A percentile compares a stretch with the other conserved stretches of the same genome.
Evolutionary conservation across 2,888 invertebrate genomes (phyloP).

Genomic region (Corbicula japonica): DNA sequence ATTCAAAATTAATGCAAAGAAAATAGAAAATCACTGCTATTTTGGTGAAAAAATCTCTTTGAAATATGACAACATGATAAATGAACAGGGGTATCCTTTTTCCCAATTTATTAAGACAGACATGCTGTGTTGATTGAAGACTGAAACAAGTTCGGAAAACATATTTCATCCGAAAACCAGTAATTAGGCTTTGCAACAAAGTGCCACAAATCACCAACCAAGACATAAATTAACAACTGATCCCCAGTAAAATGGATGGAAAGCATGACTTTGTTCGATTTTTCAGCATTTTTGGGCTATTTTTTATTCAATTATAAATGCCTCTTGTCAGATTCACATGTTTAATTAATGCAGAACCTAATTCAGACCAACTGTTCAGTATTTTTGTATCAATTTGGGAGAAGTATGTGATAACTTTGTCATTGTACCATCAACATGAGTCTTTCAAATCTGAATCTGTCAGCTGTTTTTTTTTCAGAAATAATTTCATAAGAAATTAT

Average conservation of each 20-base stretch:
- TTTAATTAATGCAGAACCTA: neutral
- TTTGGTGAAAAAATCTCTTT: slow-evolving; percentile 9
- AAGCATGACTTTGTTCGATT: neutral
- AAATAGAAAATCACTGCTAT: too few species aligned
- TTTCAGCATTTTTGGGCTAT: neutral
- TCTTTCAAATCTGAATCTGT: too few species aligned
- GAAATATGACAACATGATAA: slow-evolving; percentile 9
- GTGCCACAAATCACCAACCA: neutral
- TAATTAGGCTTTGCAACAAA: neutral
- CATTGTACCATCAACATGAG: too few species aligned
- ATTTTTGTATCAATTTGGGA: too few species aligned
- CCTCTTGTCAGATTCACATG: slow-evolving; percentile 1
- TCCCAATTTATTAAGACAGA: neutral
- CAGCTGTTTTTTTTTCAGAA: too few species aligned
- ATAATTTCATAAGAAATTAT: too few species aligned
- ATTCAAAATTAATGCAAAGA: too few species aligned
- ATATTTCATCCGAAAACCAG: slow-evolving; percentile 5
- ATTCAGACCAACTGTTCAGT: slow-evolving; percentile 8
- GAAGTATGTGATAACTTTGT: too few species aligned
- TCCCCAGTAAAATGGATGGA: neutral
- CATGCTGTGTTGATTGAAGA: slow-evolving; percentile 3
- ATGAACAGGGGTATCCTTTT: slow-evolving; percentile 13
- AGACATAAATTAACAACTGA: slow-evolving; percentile 14
- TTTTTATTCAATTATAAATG: slow-evolving; percentile 11
- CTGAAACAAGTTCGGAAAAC: too few species aligned